Percentiles rank a stretch among this genome's conserved stretches.
phyloP scores from a whole-genome alignment of 1,140 invertebrate genomes.

The Papilio helenus region DNA sequence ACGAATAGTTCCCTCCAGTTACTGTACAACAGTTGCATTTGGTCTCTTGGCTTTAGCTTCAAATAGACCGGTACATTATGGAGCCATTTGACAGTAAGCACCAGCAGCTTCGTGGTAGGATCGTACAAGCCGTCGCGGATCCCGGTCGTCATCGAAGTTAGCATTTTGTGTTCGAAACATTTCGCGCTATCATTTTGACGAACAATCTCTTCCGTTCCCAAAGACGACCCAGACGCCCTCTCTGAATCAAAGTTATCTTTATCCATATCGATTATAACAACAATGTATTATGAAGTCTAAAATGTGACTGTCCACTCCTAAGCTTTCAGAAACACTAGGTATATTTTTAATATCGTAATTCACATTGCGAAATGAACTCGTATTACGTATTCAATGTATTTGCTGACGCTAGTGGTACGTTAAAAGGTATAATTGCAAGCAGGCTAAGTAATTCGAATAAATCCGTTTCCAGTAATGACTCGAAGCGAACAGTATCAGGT shows the following conservation, averaged over 20 bases:
- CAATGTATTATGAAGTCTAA: background rate
- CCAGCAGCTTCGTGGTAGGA: constrained; percentile 90
- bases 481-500: no score
- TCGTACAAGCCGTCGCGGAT: constrained; percentile 83
- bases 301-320: background rate
- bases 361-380: background rate
- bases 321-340: background rate
- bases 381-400: background rate
- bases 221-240: background rate
- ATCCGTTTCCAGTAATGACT: no score
- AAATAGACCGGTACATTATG: constrained; percentile 89
- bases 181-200: constrained; percentile 43
- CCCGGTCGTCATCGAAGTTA: background rate
- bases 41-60: constrained; percentile 88
- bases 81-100: constrained; percentile 90
- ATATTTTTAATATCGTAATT: background rate
- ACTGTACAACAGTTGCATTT: constrained; percentile 88
- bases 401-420: background rate
- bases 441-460: no score
- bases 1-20: constrained; percentile 94
- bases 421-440: no score
- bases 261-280: background rate
- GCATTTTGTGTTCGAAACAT: constrained; percentile 30
- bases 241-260: background rate
- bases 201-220: constrained; percentile 61